Evolutionary conservation across 2,888 invertebrate species (phyloP), one percentile per base, ranked within the genome.

Genomic region (Chloromyia formosa): DNA sequence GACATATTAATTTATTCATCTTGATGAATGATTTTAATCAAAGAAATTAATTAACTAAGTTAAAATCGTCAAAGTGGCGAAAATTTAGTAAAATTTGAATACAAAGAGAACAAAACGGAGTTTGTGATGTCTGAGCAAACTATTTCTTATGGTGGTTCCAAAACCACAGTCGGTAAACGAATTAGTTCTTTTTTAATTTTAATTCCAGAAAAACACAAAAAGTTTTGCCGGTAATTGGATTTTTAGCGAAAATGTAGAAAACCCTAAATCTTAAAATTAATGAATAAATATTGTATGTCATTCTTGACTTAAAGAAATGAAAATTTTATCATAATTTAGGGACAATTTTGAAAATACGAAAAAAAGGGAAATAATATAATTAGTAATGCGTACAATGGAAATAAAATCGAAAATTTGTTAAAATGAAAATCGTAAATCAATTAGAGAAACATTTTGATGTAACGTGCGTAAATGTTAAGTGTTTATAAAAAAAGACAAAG

Each of bases 401-500:
- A 49, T 56, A 68, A 66, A 54, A 22, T 7, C 7, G 14, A 53
- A 62, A 62, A 42, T 27, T 61, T 73, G 45, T 35, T 35, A 35
- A 58, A 61, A 45, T 56, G 42, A 74, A 69, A 58, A 49, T 49
- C 12, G 22, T 66, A 74, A 56, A 58, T 58, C n/a, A n/a, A 49
- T 60, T 69, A 75, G 66, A 74, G 54, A 40, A 73, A n/a, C n/a
- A n/a, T n/a, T 60, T 72, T 40, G 61, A 74, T 74, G 74, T 75
- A 35, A 69, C 16, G 62, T 73, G 62, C 62, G 54, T 73, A 73
- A 73, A 60, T 73, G 72, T 75, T 75, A 73, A 75, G 69, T 75
- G 75, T 75, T 72, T 75, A 73, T 73, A 56, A 66, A 53, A 40
- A 58, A 45, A 23, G 54, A 27, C 40, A 35, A 4, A 35, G 27